Conservation (phyloP, 2,888 invertebrate species). For the Drosophila koepferae region DNA sequence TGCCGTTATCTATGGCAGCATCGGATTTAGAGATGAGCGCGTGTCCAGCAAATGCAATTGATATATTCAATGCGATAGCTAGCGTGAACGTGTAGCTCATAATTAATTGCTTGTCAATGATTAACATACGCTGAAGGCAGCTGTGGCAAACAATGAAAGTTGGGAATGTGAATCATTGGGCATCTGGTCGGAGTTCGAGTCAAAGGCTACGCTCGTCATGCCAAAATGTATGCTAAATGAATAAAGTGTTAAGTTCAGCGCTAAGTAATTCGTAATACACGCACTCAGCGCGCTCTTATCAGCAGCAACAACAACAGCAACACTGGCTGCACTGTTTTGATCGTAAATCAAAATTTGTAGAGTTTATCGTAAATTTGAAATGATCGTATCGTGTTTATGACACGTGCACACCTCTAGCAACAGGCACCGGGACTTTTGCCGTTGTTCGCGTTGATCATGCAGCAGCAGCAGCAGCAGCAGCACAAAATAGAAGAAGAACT, state of each 20-base stretch:
- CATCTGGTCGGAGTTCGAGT: background rate
- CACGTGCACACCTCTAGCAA: constrained; percentile 41
- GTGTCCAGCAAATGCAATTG: constrained; percentile 2
- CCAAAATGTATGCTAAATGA: constrained; percentile 5
- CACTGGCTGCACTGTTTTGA: background rate
- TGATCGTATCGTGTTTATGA: constrained; percentile 6
- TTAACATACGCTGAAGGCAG: constrained; percentile 26
- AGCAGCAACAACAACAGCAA: background rate
- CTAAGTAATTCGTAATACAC: background rate
- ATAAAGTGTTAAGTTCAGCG: background rate
- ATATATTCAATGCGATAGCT: background rate
- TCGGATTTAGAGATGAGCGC: constrained; percentile 38
- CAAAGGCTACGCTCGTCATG: background rate
- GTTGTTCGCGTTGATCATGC: constrained; percentile 40
- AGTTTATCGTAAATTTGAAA: background rate
- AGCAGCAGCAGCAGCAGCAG: constrained; percentile 34
- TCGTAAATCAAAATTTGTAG: background rate
- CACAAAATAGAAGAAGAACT: constrained; percentile 2
- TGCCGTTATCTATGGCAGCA: constrained; percentile 45
- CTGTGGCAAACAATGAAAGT: background rate
- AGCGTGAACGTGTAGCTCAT: background rate
- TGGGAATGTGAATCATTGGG: background rate
- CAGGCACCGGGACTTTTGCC: constrained; percentile 40
- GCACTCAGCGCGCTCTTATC: background rate
- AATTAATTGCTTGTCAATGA: background rate